Conservation (phyloP, 1,140 invertebrate species). For the Diorhabda sublineata region DNA sequence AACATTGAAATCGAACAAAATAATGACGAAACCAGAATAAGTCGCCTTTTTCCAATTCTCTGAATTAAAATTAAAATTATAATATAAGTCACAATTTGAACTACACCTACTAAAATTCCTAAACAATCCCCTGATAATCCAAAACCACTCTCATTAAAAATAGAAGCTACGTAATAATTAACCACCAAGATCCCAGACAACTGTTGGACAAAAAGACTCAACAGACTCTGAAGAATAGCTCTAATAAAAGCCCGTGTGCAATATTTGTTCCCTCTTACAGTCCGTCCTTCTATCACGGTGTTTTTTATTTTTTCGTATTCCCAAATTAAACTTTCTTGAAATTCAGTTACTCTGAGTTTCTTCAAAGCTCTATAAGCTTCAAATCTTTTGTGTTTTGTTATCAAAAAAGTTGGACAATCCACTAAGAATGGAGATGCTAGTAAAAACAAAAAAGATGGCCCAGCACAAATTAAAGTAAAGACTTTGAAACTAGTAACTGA, state of each 20-base stretch:
- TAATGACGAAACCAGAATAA: background rate
- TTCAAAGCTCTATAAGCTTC: constrained; percentile 61
- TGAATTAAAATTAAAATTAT: background rate
- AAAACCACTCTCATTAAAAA: background rate
- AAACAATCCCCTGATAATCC: background rate
- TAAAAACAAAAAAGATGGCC: constrained; percentile 60
- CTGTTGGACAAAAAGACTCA: background rate
- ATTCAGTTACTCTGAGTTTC: constrained; percentile 57
- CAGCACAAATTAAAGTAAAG: constrained; percentile 61
- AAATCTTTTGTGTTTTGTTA: constrained; percentile 54
- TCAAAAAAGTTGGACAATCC: constrained; percentile 72
- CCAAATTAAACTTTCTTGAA: background rate
- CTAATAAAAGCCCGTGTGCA: background rate
- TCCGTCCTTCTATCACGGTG: background rate
- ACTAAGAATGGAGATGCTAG: constrained; percentile 67
- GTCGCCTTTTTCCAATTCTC: background rate
- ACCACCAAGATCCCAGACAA: background rate
- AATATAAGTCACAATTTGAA: background rate
- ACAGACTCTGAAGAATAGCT: background rate
- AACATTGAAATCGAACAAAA: background rate
- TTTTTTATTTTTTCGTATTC: constrained; percentile 1
- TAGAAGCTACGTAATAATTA: background rate
- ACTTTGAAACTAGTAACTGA: constrained; percentile 56
- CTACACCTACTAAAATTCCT: background rate
- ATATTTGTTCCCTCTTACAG: background rate